phyloP scores from a whole-genome alignment of 2,797 vertebrate genomes.

The Coreius guichenoti region DNA sequence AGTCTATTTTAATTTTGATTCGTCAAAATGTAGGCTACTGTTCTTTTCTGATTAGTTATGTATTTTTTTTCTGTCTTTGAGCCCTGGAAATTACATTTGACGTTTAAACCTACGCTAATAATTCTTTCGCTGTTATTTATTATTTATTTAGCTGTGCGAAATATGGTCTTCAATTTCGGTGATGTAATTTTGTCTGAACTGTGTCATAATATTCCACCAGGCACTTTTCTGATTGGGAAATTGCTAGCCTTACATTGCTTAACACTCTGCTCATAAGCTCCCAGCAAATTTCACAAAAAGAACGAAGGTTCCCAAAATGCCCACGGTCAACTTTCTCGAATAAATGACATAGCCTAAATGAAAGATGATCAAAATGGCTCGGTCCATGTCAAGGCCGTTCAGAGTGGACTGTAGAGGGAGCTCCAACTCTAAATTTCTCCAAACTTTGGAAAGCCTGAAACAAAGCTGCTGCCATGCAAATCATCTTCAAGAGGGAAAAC shows the following conservation, averaged over 20 bases:
- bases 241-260: not conserved
- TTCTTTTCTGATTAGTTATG: not conserved
- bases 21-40: not conserved
- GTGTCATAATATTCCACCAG: constrained; percentile 18
- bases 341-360: not conserved
- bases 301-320: not conserved
- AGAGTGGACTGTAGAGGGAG: constrained; percentile 82
- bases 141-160: not conserved
- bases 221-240: not conserved
- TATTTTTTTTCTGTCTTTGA: not conserved
- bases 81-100: constrained; percentile 1
- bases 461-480: constrained; percentile 77
- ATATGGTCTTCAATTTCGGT: not conserved
- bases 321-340: not conserved
- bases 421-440: constrained; percentile 83
- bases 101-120: not conserved
- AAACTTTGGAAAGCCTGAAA: constrained; percentile 71
- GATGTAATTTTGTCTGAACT: constrained; percentile 14
- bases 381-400: not conserved
- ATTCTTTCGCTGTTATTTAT: not conserved
- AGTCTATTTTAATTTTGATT: not conserved
- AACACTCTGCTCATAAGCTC: not conserved
- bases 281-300: not conserved
- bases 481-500: constrained; percentile 70
- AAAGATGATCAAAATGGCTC: constrained; percentile 14